Conservation (phyloP, 1,140 invertebrate genomes). For the Lordiphosa collinella region DNA sequence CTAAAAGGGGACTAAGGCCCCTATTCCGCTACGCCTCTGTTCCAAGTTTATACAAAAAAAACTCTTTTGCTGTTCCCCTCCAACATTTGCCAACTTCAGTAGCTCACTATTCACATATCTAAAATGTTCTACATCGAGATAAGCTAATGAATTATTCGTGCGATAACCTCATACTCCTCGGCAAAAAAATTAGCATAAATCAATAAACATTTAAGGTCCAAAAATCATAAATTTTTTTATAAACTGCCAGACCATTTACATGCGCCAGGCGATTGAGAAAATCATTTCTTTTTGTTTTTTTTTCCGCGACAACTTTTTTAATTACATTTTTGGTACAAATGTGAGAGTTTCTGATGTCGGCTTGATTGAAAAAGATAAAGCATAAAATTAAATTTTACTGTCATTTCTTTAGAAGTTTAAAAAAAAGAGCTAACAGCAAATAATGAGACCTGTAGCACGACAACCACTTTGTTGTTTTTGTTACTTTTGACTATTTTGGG, state of each 20-base stretch:
- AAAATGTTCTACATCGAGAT: constrained; percentile 26
- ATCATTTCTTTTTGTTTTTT: constrained; percentile 8
- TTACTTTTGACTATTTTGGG: constrained; percentile 43
- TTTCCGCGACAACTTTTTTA: constrained; percentile 22
- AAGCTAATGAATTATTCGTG: constrained; percentile 30
- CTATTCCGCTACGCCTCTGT: too few species aligned
- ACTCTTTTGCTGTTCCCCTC: neutral
- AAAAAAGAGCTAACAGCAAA: constrained; percentile 11
- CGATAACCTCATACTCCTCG: constrained; percentile 43
- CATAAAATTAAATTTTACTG: constrained; percentile 31
- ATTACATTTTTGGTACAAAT: constrained; percentile 27
- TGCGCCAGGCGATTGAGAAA: constrained; percentile 11
- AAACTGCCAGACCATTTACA: constrained; percentile 23
- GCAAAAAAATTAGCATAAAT: constrained; percentile 56
- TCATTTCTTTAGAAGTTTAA: constrained; percentile 26
- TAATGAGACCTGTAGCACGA: constrained; percentile 46
- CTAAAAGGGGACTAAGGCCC: too few species aligned
- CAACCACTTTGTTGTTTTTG: constrained; percentile 11
- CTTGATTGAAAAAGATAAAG: constrained; percentile 43
- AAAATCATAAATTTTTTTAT: constrained; percentile 15
- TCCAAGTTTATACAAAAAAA: constrained; percentile 28
- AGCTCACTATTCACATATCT: constrained; percentile 13
- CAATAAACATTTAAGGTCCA: constrained; percentile 53
- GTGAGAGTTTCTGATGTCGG: too few species aligned
- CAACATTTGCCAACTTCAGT: neutral